A percentile compares a stretch with the other conserved stretches of the same genome.
These are phyloP conservation scores for Tuberolachnus salignus DNA, from an alignment of 2,888 invertebrate species.

Conservation along the genomic window DNA sequence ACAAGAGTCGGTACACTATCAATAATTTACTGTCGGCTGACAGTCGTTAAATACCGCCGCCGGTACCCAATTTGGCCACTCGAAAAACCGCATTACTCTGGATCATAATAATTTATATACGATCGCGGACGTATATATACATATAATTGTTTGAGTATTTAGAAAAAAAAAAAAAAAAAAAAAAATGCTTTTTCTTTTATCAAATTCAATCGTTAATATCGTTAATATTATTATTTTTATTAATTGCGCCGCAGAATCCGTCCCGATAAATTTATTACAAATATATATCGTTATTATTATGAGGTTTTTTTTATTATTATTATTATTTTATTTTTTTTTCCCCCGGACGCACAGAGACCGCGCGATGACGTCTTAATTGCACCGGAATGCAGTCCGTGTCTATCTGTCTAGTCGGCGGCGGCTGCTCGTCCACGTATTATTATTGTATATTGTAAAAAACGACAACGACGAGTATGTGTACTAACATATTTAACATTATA, in stretches of 20 bases:
- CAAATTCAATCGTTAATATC: conserved; percentile 5
- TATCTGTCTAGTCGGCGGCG: neutral
- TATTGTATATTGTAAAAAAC: too few species aligned
- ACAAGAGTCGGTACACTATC: conserved; percentile 12
- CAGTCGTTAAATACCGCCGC: conserved; percentile 48
- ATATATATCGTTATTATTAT: too few species aligned
- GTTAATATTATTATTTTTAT: too few species aligned
- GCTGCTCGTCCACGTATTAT: too few species aligned
- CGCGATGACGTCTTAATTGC: conserved; percentile 52
- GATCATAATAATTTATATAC: neutral
- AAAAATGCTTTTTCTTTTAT: neutral
- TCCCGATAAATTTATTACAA: conserved; percentile 45
- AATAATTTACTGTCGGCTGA: conserved; percentile 35
- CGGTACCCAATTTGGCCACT: conserved; percentile 54
- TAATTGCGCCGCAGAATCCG: conserved; percentile 28
- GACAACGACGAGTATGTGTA: too few species aligned
- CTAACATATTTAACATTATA: too few species aligned
- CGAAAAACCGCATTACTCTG: conserved; percentile 54
- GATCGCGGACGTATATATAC: too few species aligned
- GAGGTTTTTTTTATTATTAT: too few species aligned
- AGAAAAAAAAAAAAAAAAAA: too few species aligned
- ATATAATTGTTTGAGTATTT: too few species aligned
- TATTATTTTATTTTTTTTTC: too few species aligned
- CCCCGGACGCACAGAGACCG: neutral
- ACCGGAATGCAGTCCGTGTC: conserved; percentile 37